phyloP scores from a whole-genome alignment of 2,797 vertebrate genomes.

The Sebastes minor region DNA sequence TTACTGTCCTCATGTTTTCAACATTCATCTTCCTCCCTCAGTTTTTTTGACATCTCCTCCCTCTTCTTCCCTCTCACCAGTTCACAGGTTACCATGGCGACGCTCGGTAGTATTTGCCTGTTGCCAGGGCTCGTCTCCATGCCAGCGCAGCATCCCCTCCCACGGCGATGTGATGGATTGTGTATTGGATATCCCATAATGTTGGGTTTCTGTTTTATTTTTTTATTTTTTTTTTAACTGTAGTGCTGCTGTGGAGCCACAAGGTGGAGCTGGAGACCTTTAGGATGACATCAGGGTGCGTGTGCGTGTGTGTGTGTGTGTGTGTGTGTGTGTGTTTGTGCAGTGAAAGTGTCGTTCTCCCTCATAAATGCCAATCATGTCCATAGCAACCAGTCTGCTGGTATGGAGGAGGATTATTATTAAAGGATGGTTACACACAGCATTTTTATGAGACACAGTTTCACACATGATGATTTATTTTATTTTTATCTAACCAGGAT shows the following conservation, averaged over 20 bases:
- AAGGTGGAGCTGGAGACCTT: constrained; percentile 32
- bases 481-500: not conserved
- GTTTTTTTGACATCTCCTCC: constrained; percentile 49
- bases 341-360: not conserved
- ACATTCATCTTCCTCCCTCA: constrained; percentile 16
- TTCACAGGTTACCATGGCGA: constrained; percentile 69
- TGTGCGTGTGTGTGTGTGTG: too few species aligned
- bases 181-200: constrained; percentile 6
- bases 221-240: not conserved
- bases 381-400: not conserved
- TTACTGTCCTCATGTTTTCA: constrained; percentile 11
- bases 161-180: constrained; percentile 39
- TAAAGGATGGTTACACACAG: not conserved
- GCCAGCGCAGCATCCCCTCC: constrained; percentile 50
- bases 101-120: constrained; percentile 51
- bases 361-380: not conserved
- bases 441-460: not conserved
- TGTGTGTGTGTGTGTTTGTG: too few species aligned
- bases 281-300: not conserved
- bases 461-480: not conserved
- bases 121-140: constrained; percentile 66
- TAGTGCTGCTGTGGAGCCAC: constrained; percentile 17
- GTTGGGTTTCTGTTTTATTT: not conserved
- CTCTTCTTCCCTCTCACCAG: constrained; percentile 35
- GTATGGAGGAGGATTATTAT: not conserved